Conservation (phyloP, 2,797 vertebrate genomes). For the Tapera naevia region DNA sequence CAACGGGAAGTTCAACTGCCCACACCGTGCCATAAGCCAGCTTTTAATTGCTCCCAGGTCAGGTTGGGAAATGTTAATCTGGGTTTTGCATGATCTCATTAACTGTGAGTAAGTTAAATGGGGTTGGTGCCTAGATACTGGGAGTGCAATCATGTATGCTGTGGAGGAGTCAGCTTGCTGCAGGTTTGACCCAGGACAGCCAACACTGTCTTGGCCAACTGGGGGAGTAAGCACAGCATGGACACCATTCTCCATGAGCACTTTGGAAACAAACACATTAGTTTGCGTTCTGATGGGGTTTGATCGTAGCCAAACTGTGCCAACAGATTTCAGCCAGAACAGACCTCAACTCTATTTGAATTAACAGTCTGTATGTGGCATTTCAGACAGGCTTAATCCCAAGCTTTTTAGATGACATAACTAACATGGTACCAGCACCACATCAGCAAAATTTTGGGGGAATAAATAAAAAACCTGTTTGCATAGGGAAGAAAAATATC, state of each 20-base stretch:
- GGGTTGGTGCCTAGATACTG: neutral
- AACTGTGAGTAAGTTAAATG: neutral
- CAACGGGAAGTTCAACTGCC: neutral
- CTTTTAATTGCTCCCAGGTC: neutral
- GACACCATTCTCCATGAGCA: neutral
- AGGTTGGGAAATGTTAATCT: neutral
- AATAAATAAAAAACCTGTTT: neutral
- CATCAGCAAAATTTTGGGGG: neutral
- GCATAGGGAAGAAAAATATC: neutral
- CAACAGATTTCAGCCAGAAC: neutral
- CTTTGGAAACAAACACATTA: neutral
- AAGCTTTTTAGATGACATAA: neutral
- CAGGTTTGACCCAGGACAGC: neutral
- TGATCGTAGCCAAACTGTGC: neutral
- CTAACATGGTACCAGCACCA: neutral
- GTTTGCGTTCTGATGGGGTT: neutral
- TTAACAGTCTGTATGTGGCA: neutral
- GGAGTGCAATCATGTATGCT: fast-evolving
- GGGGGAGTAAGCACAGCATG: neutral
- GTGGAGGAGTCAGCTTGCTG: fast-evolving
- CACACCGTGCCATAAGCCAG: fast-evolving
- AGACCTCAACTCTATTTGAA: neutral
- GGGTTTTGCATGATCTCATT: neutral
- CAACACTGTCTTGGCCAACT: neutral
- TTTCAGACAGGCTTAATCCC: neutral